Conservation (phyloP, 2,888 invertebrate genomes). For the Apoderus coryli region DNA sequence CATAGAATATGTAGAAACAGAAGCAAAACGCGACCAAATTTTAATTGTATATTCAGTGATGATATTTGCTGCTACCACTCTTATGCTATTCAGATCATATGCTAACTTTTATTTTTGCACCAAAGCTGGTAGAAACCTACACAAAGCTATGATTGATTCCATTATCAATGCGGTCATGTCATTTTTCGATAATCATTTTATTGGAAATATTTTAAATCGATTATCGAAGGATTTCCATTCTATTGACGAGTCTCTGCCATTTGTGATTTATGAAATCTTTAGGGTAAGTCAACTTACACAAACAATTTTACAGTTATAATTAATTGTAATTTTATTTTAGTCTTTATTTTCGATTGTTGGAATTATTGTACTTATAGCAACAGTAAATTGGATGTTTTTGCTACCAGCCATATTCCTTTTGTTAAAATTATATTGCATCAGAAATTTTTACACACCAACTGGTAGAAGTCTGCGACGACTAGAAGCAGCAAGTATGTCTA, state of each 20-base stretch:
- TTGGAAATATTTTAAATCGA: constrained; percentile 36
- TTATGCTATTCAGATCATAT: constrained; percentile 16
- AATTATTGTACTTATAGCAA: constrained; percentile 53
- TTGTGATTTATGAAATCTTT: constrained; percentile 19
- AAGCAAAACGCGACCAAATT: constrained; percentile 12
- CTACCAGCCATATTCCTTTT: constrained; percentile 50
- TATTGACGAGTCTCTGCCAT: constrained; percentile 36
- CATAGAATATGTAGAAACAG: constrained; percentile 9
- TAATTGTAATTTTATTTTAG: constrained; percentile 28
- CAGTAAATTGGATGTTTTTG: constrained; percentile 53
- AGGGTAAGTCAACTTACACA: constrained; percentile 15
- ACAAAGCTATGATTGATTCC: constrained; percentile 41
- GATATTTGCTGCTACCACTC: constrained; percentile 12
- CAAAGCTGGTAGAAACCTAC: constrained; percentile 33
- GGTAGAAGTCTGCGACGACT: constrained; percentile 61
- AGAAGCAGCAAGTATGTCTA: constrained; percentile 47
- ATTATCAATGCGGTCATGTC: constrained; percentile 39
- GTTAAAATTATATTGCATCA: constrained; percentile 46
- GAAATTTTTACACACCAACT: constrained; percentile 55
- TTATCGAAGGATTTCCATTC: constrained; percentile 57
- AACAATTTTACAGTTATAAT: neutral
- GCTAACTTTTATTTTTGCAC: constrained; percentile 19
- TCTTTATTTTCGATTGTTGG: constrained; percentile 48
- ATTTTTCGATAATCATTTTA: constrained; percentile 28
- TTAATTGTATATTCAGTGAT: constrained; percentile 16